These are phyloP conservation scores for Probaryconus sp. DNA, from an alignment of 1,140 invertebrate species.

Conservation along the genomic window DNA sequence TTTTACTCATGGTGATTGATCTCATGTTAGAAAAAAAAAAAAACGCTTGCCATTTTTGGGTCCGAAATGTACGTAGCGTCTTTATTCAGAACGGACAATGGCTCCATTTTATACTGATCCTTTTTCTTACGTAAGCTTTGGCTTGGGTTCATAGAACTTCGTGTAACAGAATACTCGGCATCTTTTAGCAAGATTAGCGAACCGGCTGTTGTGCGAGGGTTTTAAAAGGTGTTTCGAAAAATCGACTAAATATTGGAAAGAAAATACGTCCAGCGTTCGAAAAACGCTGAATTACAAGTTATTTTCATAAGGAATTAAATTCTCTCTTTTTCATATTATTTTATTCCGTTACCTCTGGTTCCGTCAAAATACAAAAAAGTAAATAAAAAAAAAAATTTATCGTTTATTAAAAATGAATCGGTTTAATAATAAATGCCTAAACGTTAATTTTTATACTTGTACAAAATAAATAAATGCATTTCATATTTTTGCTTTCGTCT, in stretches of 20 bases:
- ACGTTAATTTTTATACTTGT: too few species aligned
- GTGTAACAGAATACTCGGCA: slow-evolving; percentile 68
- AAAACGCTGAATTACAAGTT: slow-evolving; percentile 29
- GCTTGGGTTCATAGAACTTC: slow-evolving; percentile 39
- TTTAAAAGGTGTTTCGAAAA: slow-evolving; percentile 33
- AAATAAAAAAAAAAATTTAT: too few species aligned
- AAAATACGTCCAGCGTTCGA: slow-evolving; percentile 16
- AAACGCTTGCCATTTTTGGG: slow-evolving; percentile 59
- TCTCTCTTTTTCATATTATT: too few species aligned
- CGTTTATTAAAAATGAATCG: too few species aligned
- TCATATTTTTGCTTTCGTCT: too few species aligned
- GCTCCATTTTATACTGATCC: slow-evolving; percentile 33
- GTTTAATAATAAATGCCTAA: too few species aligned
- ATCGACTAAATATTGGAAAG: slow-evolving; percentile 1
- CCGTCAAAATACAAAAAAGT: too few species aligned
- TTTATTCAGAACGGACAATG: slow-evolving; percentile 54
- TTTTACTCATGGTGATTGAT: slow-evolving; percentile 58
- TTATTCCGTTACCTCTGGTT: too few species aligned
- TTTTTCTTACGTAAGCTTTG: slow-evolving; percentile 47
- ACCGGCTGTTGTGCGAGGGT: slow-evolving; percentile 37
- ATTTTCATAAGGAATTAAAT: slow-evolving; percentile 42
- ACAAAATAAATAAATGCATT: too few species aligned
- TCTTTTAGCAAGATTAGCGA: slow-evolving; percentile 70
- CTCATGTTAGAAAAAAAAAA: slow-evolving; percentile 41
- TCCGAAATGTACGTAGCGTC: slow-evolving; percentile 27